phyloP scores from a whole-genome alignment of 2,113 vertebrate species.

The Misgurnus anguillicaudatus region DNA sequence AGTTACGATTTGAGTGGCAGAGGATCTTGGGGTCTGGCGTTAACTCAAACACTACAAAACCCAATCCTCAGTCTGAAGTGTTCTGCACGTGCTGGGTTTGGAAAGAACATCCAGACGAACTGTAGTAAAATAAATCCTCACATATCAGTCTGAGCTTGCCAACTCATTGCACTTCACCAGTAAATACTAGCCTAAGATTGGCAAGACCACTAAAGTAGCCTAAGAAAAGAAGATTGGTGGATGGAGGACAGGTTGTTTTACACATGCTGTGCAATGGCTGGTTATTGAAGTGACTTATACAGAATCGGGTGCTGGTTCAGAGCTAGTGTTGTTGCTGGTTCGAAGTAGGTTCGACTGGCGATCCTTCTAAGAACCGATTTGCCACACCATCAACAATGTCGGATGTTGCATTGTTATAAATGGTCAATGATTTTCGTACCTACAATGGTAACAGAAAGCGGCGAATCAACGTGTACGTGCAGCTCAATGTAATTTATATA shows the following conservation, averaged over 20 bases:
- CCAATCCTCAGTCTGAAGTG: constrained; percentile 36
- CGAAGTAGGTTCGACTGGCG: too few species aligned
- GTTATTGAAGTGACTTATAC: not conserved
- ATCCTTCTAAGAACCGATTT: too few species aligned
- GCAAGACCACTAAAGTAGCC: not conserved
- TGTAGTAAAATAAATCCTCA: constrained; percentile 3
- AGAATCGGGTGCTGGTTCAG: too few species aligned
- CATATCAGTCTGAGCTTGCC: not conserved
- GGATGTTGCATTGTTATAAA: too few species aligned
- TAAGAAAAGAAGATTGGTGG: not conserved
- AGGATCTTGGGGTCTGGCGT: constrained; percentile 41
- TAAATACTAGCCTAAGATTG: constrained; percentile 41
- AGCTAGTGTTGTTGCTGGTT: too few species aligned
- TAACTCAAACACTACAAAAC: constrained; percentile 52
- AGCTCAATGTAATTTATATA: too few species aligned
- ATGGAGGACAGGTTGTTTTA: not conserved
- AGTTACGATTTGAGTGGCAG: constrained; percentile 45
- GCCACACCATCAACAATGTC: too few species aligned
- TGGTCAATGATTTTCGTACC: too few species aligned
- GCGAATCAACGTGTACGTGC: too few species aligned
- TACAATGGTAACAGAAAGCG: too few species aligned
- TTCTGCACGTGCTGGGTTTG: constrained; percentile 24
- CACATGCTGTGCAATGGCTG: not conserved
- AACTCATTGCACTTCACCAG: not conserved
- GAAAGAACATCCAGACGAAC: constrained; percentile 36